Evolutionary conservation across 2,797 vertebrate species (phyloP).

Genomic region (Enteromius unitaeniatus): DNA sequence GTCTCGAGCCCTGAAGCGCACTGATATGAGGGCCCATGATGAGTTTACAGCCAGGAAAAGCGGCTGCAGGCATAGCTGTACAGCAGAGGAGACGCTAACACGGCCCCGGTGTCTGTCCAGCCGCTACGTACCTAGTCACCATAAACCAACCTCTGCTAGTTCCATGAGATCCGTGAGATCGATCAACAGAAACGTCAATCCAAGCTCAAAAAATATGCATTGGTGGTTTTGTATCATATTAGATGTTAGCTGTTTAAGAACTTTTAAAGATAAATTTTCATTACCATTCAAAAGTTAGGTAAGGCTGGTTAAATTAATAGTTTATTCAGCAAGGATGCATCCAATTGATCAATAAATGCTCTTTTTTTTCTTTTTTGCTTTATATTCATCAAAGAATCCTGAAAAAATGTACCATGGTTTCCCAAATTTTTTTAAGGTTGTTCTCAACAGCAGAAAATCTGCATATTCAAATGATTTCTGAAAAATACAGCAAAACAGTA

Average conservation of each 20-base stretch:
- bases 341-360: neutral
- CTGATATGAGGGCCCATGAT: constrained; percentile 59
- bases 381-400: neutral
- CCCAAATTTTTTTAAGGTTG: neutral
- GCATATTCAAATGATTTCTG: no score
- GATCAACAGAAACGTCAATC: neutral
- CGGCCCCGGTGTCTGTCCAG: constrained; percentile 41
- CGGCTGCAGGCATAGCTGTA: constrained; percentile 51
- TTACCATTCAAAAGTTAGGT: neutral
- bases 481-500: neutral
- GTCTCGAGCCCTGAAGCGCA: constrained; percentile 19
- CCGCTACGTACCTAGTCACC: constrained; percentile 9
- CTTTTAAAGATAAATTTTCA: neutral
- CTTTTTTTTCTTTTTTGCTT: neutral
- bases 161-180: neutral
- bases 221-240: neutral
- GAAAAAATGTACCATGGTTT: neutral
- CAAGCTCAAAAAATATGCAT: neutral
- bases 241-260: neutral
- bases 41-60: constrained; percentile 69
- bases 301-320: neutral
- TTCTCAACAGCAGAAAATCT: neutral
- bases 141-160: constrained; percentile 25
- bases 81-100: constrained; percentile 36
- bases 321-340: neutral